These are phyloP conservation scores for Cydia fagiglandana DNA, from an alignment of 1,140 invertebrate species.

Conservation along the genomic window DNA sequence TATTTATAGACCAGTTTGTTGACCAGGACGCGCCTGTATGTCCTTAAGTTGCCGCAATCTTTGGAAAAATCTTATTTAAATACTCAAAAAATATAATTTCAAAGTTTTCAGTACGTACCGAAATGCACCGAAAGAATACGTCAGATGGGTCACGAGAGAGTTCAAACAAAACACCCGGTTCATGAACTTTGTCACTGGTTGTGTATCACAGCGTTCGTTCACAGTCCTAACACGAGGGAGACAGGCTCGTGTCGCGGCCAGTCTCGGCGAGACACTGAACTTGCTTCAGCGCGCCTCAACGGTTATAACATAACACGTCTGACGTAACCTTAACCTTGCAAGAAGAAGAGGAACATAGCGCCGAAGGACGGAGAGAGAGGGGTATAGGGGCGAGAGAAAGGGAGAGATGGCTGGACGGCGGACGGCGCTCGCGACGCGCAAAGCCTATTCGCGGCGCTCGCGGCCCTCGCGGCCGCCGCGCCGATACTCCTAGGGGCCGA, in stretches of 20 bases:
- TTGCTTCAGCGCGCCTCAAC: conserved; percentile 77
- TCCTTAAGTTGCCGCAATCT: conserved; percentile 35
- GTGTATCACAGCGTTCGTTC: conserved; percentile 67
- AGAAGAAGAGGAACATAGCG: conserved; percentile 78
- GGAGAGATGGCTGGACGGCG: conserved; percentile 61
- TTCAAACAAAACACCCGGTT: conserved; percentile 76
- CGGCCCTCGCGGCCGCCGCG: conserved; percentile 38
- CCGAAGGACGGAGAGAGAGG: conserved; percentile 79
- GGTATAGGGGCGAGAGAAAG: conserved; percentile 73
- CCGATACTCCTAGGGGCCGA: conserved; percentile 4
- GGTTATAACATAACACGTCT: conserved; percentile 80
- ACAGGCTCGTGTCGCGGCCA: conserved; percentile 72
- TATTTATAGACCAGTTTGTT: conserved; percentile 70
- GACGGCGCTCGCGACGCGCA: conserved; percentile 37
- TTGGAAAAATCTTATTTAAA: conserved; percentile 35
- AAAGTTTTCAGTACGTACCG: conserved; percentile 19
- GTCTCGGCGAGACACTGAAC: conserved; percentile 80
- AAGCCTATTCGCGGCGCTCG: conserved; percentile 44
- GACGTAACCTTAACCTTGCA: conserved; percentile 80
- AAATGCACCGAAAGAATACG: conserved; percentile 20
- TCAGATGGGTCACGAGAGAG: conserved; percentile 57
- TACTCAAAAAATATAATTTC: conserved; percentile 2
- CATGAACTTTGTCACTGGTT: conserved; percentile 77
- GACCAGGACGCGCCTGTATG: conserved; percentile 50
- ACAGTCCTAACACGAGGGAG: conserved; percentile 63